Conservation (phyloP, 2,888 invertebrate genomes). For the Dryocosmus kuriphilus region DNA sequence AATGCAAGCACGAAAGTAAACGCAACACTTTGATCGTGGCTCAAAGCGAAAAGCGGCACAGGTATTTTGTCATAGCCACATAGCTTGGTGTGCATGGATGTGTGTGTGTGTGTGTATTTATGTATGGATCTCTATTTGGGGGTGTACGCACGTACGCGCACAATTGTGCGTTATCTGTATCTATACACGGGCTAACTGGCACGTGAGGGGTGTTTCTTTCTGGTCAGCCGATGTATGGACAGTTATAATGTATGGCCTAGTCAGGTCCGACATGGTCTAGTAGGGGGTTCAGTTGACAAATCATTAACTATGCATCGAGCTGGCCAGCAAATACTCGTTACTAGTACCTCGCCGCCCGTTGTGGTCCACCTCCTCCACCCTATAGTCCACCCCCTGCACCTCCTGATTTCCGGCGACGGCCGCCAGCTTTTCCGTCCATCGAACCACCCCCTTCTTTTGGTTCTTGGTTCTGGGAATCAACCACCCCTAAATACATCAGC, state of each 20-base stretch:
- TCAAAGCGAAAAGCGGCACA: constrained; percentile 51
- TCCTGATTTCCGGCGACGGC: constrained; percentile 49
- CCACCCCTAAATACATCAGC: constrained; percentile 66
- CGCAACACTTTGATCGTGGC: constrained; percentile 62
- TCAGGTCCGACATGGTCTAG: constrained; percentile 71
- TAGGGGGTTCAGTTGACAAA: constrained; percentile 75
- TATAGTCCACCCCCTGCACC: constrained; percentile 50
- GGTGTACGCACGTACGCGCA: constrained; percentile 21
- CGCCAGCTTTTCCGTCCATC: constrained; percentile 49
- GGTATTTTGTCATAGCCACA: constrained; percentile 42
- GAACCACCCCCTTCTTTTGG: constrained; percentile 48
- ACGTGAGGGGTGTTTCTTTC: constrained; percentile 46
- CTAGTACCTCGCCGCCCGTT: constrained; percentile 70
- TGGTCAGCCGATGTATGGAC: constrained; percentile 64
- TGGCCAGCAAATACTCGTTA: constrained; percentile 78
- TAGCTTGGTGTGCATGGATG: constrained; percentile 3
- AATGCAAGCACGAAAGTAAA: constrained; percentile 56
- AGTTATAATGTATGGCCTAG: constrained; percentile 75
- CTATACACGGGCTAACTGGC: constrained; percentile 16
- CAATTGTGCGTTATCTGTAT: constrained; percentile 33
- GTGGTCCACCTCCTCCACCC: constrained; percentile 59
- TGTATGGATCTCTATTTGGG: constrained; percentile 48
- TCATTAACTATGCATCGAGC: constrained; percentile 78
- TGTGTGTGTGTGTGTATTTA: constrained; percentile 43
- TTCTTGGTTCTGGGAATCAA: constrained; percentile 41